Evolutionary conservation across 2,113 vertebrate species (phyloP).

Genomic region (Poecilia latipinna): DNA sequence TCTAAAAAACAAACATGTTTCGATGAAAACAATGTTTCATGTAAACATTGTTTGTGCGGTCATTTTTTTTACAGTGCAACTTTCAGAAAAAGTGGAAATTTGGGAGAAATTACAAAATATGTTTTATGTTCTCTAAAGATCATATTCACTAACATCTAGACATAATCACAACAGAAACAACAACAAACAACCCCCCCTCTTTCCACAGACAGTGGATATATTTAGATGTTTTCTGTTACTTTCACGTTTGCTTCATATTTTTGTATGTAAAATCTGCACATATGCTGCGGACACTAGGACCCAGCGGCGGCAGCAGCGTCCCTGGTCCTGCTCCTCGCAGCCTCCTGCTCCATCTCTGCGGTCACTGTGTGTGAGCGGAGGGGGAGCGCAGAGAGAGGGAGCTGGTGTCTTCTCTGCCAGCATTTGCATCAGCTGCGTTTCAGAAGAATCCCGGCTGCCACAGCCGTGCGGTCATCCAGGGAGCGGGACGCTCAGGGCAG

Average conservation of each 20-base stretch:
- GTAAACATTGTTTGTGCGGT: no score
- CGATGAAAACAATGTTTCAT: no score
- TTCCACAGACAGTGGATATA: neutral
- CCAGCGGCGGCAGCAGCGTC: constrained; percentile 56
- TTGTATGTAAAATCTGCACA: neutral
- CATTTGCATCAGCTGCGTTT: constrained; percentile 65
- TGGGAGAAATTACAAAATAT: no score
- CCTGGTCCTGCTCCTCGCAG: constrained; percentile 63
- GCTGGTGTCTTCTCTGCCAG: constrained; percentile 65
- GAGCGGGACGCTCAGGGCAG: constrained; percentile 63
- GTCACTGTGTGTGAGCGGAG: constrained; percentile 76
- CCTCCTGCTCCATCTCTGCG: constrained; percentile 80
- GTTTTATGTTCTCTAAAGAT: no score
- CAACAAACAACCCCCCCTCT: no score
- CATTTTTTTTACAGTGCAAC: no score
- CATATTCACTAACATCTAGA: neutral
- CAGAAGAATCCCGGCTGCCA: constrained; percentile 48
- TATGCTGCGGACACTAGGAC: constrained; percentile 73
- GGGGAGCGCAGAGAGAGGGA: constrained; percentile 29
- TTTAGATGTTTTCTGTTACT: neutral
- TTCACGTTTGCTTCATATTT: neutral
- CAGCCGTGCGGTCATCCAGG: constrained; percentile 60
- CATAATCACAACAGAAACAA: no score
- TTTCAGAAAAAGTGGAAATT: no score
- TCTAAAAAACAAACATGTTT: no score